Conservation (phyloP, 2,797 vertebrate species). For the Catamblyrhynchus diadema region DNA sequence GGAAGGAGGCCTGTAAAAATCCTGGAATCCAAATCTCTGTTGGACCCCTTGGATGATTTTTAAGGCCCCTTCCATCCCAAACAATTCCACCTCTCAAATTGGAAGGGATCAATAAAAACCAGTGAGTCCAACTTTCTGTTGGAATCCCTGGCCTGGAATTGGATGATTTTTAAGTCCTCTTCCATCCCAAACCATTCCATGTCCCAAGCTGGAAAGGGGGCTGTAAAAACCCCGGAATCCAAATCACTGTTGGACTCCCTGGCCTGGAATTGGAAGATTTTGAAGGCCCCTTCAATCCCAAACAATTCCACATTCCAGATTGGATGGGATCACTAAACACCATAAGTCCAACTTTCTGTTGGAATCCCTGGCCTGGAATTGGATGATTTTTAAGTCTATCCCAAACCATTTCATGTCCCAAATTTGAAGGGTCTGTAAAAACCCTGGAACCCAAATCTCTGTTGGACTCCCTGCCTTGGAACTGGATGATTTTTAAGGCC, state of each 20-base stretch:
- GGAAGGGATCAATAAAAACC: too few species aligned
- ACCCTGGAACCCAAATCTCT: accelerated
- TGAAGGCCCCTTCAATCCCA: accelerated
- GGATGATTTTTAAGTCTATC: too few species aligned
- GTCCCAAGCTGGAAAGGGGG: accelerated
- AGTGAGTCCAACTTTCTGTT: too few species aligned
- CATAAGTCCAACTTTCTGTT: too few species aligned
- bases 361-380: accelerated
- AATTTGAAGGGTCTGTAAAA: accelerated
- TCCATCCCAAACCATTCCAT: neutral
- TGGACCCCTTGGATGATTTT: neutral
- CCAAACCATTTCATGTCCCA: neutral
- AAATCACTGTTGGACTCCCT: accelerated
- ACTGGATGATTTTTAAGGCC: accelerated
- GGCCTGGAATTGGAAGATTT: accelerated
- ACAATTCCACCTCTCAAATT: neutral
- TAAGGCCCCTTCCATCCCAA: neutral
- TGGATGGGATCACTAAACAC: too few species aligned
- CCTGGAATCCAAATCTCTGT: too few species aligned
- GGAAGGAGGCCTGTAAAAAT: too few species aligned
- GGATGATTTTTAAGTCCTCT: accelerated
- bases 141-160: accelerated
- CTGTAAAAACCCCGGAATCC: accelerated
- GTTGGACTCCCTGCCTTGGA: accelerated
- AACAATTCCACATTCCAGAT: neutral